These are phyloP conservation scores for Aspiorhynchus laticeps DNA, from an alignment of 2,113 vertebrate genomes.

Conservation along the genomic window DNA sequence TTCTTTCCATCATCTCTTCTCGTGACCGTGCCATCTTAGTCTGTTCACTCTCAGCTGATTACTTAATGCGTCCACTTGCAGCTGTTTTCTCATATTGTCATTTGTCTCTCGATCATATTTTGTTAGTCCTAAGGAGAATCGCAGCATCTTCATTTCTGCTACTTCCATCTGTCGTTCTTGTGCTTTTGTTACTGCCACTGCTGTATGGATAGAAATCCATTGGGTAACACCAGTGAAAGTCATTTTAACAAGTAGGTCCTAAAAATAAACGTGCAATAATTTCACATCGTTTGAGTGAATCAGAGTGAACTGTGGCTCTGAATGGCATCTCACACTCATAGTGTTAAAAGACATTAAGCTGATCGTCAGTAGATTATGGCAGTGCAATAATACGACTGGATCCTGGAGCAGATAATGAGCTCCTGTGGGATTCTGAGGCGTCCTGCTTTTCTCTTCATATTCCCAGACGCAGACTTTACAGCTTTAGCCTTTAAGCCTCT, in stretches of 20 bases:
- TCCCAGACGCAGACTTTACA: background rate
- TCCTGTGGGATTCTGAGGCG: conserved; percentile 23
- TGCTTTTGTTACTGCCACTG: too few relatives aligned
- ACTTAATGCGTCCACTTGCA: too few relatives aligned
- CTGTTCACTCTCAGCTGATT: too few relatives aligned
- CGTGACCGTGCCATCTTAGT: too few relatives aligned
- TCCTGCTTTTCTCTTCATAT: conserved; percentile 1
- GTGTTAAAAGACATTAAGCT: background rate
- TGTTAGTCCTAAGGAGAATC: too few relatives aligned
- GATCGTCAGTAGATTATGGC: background rate
- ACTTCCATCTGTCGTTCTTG: too few relatives aligned
- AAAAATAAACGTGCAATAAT: background rate
- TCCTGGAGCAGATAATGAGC: conserved; percentile 38
- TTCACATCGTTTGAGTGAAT: background rate
- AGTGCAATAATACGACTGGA: background rate
- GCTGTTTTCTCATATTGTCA: too few relatives aligned
- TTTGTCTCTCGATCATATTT: too few relatives aligned
- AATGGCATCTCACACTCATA: background rate
- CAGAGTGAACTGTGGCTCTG: background rate
- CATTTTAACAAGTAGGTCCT: too few relatives aligned
- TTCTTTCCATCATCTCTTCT: too few relatives aligned
- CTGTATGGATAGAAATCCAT: background rate
- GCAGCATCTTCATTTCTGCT: too few relatives aligned
- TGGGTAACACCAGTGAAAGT: background rate
- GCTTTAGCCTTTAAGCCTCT: background rate